Evolutionary conservation across 2,888 invertebrate genomes (phyloP), one percentile per base, ranked within the genome.

Genomic region (Holacanthella duospinosa): DNA sequence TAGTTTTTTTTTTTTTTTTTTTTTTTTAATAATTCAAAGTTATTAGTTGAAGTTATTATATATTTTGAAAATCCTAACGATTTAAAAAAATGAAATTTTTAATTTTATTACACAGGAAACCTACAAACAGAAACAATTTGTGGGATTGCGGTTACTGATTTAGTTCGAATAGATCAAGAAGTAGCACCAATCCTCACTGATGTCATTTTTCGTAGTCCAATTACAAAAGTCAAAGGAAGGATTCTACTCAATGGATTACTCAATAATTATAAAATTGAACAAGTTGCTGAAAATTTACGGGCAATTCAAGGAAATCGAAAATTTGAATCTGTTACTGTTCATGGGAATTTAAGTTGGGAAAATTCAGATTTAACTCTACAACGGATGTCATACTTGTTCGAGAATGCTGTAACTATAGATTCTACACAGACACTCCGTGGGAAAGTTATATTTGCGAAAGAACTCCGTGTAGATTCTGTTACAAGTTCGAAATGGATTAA

Each of bases 271-370:
- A 60, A 60, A 43, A 55, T 64, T 9, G 55, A 44, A 12, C 56
- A 64, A 44, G 60, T 64, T 16, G 28, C 28, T 19, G 56, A 55
- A 21, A 25, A 43, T 25, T 24, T 64, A 25, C 9, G 6, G 19
- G 19, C 19, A 24, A n/a, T 60, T 19, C n/a, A 43, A n/a, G 63
- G 63, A 6, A 21, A 61, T 29, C 55, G 61, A 48, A 16, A 43
- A 26, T 63, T 63, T 44, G 2, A 27, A 1, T 28, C 28, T n/a
- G 57, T 69, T 6, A 55, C 43, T 2, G 57, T 67, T 6, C 12
- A 56, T 1, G 67, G 70, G n/a, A 61, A 68, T 43, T 48, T 68
- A 1, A 58, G 29, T 1, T 70, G 70, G 70, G 36, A 56, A 0
- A 27, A 64, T 28, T 54, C 63, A 28, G 55, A 29, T 3, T 36